Evolutionary conservation across 2,797 vertebrate species (phyloP).

Genomic region (Fistularia tabacaria): DNA sequence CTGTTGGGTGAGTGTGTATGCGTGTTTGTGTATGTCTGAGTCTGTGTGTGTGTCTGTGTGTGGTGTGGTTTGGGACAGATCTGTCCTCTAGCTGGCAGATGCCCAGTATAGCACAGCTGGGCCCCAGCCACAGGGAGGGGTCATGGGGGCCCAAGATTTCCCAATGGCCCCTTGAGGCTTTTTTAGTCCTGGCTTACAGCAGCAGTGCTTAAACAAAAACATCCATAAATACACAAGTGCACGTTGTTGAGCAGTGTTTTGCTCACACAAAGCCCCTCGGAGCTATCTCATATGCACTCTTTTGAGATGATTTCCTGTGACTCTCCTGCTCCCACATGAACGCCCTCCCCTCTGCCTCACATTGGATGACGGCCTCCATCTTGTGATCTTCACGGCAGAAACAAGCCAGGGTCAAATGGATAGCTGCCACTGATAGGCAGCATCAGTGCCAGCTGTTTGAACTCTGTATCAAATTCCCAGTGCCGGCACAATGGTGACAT

Average conservation of each 20-base stretch:
- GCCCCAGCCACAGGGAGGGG: slow-evolving; percentile 60
- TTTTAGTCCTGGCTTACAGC: slow-evolving; percentile 49
- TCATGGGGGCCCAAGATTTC: slow-evolving; percentile 52
- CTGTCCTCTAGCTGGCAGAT: slow-evolving; percentile 70
- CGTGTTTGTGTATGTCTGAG: slow-evolving; percentile 14
- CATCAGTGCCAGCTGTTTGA: slow-evolving; percentile 39
- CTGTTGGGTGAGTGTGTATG: slow-evolving; percentile 1
- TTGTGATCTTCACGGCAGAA: slow-evolving; percentile 34
- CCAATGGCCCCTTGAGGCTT: slow-evolving; percentile 46
- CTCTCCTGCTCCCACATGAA: slow-evolving; percentile 4
- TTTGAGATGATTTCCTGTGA: not conserved
- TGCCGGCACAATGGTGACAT: slow-evolving; percentile 1
- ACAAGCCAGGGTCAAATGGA: slow-evolving; percentile 48
- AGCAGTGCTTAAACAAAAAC: slow-evolving; percentile 17
- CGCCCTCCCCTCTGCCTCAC: slow-evolving; percentile 9
- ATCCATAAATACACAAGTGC: slow-evolving; percentile 10
- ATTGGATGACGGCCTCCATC: slow-evolving; percentile 12
- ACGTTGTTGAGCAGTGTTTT: slow-evolving; percentile 43
- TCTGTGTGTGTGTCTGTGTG: slow-evolving; percentile 22
- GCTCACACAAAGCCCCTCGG: slow-evolving; percentile 19
- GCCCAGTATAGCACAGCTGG: slow-evolving; percentile 66
- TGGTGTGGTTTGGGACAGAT: slow-evolving; percentile 43
- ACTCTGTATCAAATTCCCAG: slow-evolving; percentile 7
- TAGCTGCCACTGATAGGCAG: slow-evolving; percentile 6
- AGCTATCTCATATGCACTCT: slow-evolving; percentile 3